Conservation (phyloP, 2,113 vertebrate genomes). For the Bagarius yarrelli region DNA sequence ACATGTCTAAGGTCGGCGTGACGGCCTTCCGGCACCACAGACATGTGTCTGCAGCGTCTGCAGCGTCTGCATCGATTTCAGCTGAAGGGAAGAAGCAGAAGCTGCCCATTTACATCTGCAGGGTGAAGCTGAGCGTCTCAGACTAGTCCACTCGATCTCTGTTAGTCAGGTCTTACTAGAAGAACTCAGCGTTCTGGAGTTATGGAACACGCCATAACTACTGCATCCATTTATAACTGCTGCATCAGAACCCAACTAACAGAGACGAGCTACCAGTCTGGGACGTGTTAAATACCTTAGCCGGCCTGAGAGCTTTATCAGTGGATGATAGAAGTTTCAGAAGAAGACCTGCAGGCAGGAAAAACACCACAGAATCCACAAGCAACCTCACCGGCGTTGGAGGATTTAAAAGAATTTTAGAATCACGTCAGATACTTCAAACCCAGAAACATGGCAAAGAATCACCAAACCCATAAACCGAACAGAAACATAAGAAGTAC, state of each 20-base stretch:
- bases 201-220: background rate
- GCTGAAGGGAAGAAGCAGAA: background rate
- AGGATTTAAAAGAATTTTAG: conserved; percentile 29
- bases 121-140: conserved; percentile 9
- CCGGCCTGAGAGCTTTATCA: conserved; percentile 52
- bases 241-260: conserved; percentile 49
- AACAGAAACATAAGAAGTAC: background rate
- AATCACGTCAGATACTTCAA: background rate
- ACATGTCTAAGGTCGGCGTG: conserved; percentile 5
- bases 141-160: conserved; percentile 45
- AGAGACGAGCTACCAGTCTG: conserved; percentile 46
- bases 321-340: conserved; percentile 70
- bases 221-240: background rate
- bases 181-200: background rate
- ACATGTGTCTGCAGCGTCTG: background rate
- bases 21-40: background rate
- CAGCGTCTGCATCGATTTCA: background rate
- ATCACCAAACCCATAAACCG: background rate
- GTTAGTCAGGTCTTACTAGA: conserved; percentile 56
- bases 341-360: conserved; percentile 76
- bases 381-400: conserved; percentile 60
- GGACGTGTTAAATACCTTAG: conserved; percentile 63
- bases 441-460: background rate
- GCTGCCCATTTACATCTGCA: background rate
- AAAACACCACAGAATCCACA: conserved; percentile 62